Conservation (phyloP, 2,888 invertebrate species). For the Ceriagrion tenellum region DNA sequence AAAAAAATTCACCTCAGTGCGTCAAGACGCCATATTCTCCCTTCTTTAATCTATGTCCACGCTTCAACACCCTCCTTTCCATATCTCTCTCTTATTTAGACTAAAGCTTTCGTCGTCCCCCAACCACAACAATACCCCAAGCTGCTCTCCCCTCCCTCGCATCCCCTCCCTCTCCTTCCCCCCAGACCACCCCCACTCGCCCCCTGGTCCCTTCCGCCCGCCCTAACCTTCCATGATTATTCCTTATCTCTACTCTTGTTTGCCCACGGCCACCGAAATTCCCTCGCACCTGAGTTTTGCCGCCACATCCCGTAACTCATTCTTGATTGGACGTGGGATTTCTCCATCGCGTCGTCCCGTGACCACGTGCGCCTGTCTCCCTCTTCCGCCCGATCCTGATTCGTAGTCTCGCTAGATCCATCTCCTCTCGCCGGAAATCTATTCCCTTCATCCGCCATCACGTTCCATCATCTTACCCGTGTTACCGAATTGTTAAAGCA, state of each 20-base stretch:
- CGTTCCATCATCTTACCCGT: background rate
- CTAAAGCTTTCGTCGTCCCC: slow-evolving; percentile 46
- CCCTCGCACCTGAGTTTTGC: slow-evolving; percentile 54
- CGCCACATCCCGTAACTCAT: slow-evolving; percentile 52
- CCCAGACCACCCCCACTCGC: background rate
- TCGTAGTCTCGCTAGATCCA: background rate
- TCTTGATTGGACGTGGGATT: slow-evolving; percentile 34
- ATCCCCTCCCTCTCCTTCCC: too few species aligned
- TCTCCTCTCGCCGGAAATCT: background rate
- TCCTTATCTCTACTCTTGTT: slow-evolving; percentile 46
- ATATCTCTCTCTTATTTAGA: slow-evolving; percentile 63
- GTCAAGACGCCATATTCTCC: too few species aligned
- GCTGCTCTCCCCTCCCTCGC: background rate
- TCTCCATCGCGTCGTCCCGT: background rate
- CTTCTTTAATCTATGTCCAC: background rate
- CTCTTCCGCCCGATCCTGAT: background rate
- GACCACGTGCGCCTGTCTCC: background rate
- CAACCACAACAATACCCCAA: background rate
- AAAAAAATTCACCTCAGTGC: too few species aligned
- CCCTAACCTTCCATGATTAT: slow-evolving; percentile 25
- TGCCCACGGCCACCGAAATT: slow-evolving; percentile 27
- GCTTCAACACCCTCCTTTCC: background rate
- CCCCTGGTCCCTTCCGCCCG: background rate
- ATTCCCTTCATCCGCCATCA: background rate
- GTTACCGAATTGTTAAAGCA: too few species aligned